A percentile compares a stretch with the other conserved stretches of the same genome.
phyloP scores from a whole-genome alignment of 2,888 invertebrate genomes.

The Brenthis ino region DNA sequence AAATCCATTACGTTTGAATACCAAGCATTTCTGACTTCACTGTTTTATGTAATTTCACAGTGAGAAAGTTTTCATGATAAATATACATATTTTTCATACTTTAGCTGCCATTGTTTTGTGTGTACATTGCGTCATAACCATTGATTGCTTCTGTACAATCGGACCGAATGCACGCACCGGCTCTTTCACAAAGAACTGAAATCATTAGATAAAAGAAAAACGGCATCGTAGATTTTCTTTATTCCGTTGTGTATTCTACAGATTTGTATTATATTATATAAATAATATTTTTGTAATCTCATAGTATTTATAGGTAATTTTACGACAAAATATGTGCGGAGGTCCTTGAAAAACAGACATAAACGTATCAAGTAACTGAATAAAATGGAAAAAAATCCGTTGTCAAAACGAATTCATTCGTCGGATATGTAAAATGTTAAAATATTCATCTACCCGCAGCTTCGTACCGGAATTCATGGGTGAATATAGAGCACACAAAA shows the following conservation, averaged over 20 bases:
- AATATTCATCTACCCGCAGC: slow-evolving; percentile 76
- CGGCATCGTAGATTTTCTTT: slow-evolving; percentile 68
- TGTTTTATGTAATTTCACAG: slow-evolving; percentile 14
- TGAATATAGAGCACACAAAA: slow-evolving; percentile 67
- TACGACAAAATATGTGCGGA: slow-evolving; percentile 37
- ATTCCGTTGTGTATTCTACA: slow-evolving; percentile 45
- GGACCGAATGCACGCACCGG: slow-evolving; percentile 64
- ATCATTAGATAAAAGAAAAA: slow-evolving; percentile 72
- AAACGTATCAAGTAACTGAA: slow-evolving; percentile 71
- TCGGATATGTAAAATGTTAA: slow-evolving; percentile 79
- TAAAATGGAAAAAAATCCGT: slow-evolving; percentile 69
- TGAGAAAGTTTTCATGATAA: slow-evolving; percentile 21
- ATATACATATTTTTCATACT: slow-evolving; percentile 28
- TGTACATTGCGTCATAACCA: slow-evolving; percentile 59
- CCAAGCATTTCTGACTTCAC: slow-evolving; percentile 6
- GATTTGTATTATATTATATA: slow-evolving; percentile 12
- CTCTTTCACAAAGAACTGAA: slow-evolving; percentile 65
- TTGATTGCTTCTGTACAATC: slow-evolving; percentile 70
- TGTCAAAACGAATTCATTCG: slow-evolving; percentile 72
- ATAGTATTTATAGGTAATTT: not conserved
- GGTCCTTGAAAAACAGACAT: slow-evolving; percentile 54
- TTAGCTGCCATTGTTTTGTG: slow-evolving; percentile 33
- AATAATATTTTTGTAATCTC: not conserved
- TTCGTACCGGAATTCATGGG: slow-evolving; percentile 73
- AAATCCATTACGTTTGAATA: slow-evolving; percentile 18